phyloP scores from a whole-genome alignment of 2,797 vertebrate species.

The Ispidina lecontei region DNA sequence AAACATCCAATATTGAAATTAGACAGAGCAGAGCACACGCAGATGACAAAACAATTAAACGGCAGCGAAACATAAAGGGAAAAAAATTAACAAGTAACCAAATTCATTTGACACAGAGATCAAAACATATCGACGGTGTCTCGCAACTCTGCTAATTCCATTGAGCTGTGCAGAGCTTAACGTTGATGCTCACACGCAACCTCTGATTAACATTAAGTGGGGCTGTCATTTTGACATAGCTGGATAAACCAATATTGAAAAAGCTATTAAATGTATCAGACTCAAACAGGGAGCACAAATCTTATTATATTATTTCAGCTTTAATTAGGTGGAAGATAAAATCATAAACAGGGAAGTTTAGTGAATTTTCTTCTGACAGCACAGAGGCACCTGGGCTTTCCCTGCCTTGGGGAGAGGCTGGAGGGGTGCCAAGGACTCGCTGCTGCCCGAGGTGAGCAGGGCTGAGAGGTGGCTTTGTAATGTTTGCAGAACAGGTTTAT shows the following conservation, averaged over 20 bases:
- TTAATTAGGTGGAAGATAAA: conserved; percentile 76
- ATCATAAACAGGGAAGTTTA: conserved; percentile 52
- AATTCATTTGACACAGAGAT: conserved; percentile 74
- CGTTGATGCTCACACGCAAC: conserved; percentile 56
- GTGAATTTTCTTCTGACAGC: neutral
- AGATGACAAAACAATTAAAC: conserved; percentile 67
- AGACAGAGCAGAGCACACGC: neutral
- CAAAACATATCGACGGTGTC: conserved; percentile 78
- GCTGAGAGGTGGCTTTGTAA: conserved; percentile 28
- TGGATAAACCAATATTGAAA: conserved; percentile 78
- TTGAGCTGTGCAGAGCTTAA: conserved; percentile 65
- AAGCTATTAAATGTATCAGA: conserved; percentile 78
- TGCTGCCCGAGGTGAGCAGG: conserved; percentile 4
- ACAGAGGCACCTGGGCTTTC: neutral
- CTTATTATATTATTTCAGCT: conserved; percentile 74
- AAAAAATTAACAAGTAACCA: conserved; percentile 65
- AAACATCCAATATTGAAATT: conserved; percentile 24
- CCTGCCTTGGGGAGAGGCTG: neutral
- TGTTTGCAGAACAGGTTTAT: neutral
- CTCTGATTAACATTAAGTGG: conserved; percentile 78
- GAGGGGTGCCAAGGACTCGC: conserved; percentile 16
- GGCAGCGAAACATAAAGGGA: conserved; percentile 60
- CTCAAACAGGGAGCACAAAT: conserved; percentile 66
- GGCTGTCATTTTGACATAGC: conserved; percentile 76
- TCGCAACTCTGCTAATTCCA: conserved; percentile 69